Evolutionary conservation across 2,797 vertebrate genomes (phyloP), one percentile per base, ranked within the genome.

Genomic region (Neoniphon sammara): DNA sequence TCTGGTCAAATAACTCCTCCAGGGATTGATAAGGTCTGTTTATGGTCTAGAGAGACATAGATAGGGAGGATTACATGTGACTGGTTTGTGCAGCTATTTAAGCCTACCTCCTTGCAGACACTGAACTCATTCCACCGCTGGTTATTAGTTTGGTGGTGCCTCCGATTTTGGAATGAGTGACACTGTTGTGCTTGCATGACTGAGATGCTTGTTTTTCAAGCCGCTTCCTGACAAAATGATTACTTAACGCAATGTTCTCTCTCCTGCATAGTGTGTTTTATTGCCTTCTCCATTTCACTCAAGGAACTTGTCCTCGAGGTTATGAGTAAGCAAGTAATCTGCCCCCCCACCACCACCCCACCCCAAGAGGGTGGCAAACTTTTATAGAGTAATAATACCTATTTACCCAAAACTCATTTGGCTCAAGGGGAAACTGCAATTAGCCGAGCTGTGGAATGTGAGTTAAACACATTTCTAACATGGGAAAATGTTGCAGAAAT

Each of bases 11-110:
- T 58, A 71, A 66, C 77, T 85, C 80, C 76, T 80, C 63, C 66
- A 9, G 58, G 60, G 54, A 59, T 34, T 69, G 89, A 91, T 89
- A 89, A 86, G 65, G 53, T 2, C 57, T 89, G 85, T 87, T 89
- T 89, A 87, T 75, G 76, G 61, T 73, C 12, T 0, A 5, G 75
- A 63, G 70, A 49, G 52, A 70, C 77, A 17, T 79, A 77, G 69
- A 68, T 61, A 63, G 42, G 81, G 73, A 74, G 80, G 84, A 83
- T 83, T 68, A 69, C 74, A 66, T 74, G 73, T 77, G 80, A 79
- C 85, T 76, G 72, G 36, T 49, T 12, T 72, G 53, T 68, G 56
- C 21, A 52, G 53, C 77, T 90, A 77, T 87, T 82, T 72, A 44
- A 53, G 66, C 61, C 84, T 71, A 64, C 69, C 74, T 77, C 12